phyloP scores from a whole-genome alignment of 2,888 invertebrate genomes.

The Halictus ligatus region DNA sequence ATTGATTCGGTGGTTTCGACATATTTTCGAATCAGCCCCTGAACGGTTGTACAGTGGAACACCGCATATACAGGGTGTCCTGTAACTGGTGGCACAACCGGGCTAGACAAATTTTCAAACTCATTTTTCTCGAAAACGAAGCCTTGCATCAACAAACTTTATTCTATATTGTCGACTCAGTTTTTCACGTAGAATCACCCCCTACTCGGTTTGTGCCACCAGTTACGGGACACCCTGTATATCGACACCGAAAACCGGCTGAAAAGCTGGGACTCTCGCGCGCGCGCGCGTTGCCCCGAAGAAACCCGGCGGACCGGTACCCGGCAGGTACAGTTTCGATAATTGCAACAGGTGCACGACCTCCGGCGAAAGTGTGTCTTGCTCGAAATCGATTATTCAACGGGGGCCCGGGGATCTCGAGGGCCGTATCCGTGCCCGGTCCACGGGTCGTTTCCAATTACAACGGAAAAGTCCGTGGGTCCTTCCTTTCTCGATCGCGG shows the following conservation, averaged over 20 bases:
- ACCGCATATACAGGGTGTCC: too few species aligned
- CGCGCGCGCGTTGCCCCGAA: slow-evolving; percentile 1
- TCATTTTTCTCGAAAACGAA: too few species aligned
- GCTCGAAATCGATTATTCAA: slow-evolving; percentile 51
- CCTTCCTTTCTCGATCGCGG: background rate
- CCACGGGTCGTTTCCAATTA: slow-evolving; percentile 44
- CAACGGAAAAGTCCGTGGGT: slow-evolving; percentile 28
- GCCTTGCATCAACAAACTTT: too few species aligned
- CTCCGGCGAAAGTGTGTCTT: slow-evolving; percentile 46
- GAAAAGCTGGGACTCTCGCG: background rate
- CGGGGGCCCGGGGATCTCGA: slow-evolving; percentile 9
- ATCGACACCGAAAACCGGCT: slow-evolving; percentile 11
- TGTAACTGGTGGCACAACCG: too few species aligned
- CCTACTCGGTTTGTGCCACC: too few species aligned
- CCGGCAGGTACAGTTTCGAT: slow-evolving; percentile 30
- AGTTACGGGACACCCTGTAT: too few species aligned
- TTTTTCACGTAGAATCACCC: too few species aligned
- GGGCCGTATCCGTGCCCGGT: background rate
- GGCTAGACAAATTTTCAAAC: too few species aligned
- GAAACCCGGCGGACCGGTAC: slow-evolving; percentile 18
- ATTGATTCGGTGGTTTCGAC: background rate
- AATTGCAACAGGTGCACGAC: slow-evolving; percentile 39
- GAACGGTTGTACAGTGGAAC: background rate
- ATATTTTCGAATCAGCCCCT: background rate
- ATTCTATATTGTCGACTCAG: too few species aligned